Evolutionary conservation across 1,140 invertebrate species (phyloP).

Genomic region (Drepana arcuata): DNA sequence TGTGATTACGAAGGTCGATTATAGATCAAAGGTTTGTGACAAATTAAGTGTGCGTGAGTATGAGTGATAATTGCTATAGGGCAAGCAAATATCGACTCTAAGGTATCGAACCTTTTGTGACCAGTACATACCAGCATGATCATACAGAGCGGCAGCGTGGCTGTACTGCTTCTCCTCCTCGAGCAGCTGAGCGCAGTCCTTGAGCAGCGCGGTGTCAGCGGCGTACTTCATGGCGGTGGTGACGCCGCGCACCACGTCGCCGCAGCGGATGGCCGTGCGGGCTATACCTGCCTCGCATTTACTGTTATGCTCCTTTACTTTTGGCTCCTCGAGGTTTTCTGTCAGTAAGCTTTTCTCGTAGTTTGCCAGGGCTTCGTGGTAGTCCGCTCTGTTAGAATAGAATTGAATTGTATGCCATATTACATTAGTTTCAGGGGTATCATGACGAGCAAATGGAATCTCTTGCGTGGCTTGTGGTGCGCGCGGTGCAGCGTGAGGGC

Average conservation of each 20-base stretch:
- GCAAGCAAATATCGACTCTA: no score
- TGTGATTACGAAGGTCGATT: no score
- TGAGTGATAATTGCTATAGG: no score
- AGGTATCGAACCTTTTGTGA: no score
- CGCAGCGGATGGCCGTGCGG: conserved; percentile 90
- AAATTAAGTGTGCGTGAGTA: no score
- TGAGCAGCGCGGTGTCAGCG: conserved; percentile 79
- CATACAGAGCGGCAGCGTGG: conserved; percentile 88
- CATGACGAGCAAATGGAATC: no score
- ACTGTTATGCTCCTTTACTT: conserved; percentile 76
- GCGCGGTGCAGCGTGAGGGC: no score
- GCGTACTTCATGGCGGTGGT: conserved; percentile 78
- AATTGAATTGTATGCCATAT: not conserved
- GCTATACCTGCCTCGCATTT: conserved; percentile 91
- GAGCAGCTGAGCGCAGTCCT: conserved; percentile 94
- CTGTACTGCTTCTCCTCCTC: conserved; percentile 89
- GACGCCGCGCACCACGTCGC: conserved; percentile 91
- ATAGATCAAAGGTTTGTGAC: no score
- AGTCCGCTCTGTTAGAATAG: conserved; percentile 77
- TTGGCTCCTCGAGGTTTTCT: conserved; percentile 50
- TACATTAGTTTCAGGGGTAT: no score
- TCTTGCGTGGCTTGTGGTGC: no score
- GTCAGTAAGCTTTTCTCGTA: conserved; percentile 82
- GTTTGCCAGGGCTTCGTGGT: conserved; percentile 83
- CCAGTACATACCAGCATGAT: conserved; percentile 89